Evolutionary conservation across 92 coral and sea anemone species (phyloP).

Genomic region (Actinostola sp.): DNA sequence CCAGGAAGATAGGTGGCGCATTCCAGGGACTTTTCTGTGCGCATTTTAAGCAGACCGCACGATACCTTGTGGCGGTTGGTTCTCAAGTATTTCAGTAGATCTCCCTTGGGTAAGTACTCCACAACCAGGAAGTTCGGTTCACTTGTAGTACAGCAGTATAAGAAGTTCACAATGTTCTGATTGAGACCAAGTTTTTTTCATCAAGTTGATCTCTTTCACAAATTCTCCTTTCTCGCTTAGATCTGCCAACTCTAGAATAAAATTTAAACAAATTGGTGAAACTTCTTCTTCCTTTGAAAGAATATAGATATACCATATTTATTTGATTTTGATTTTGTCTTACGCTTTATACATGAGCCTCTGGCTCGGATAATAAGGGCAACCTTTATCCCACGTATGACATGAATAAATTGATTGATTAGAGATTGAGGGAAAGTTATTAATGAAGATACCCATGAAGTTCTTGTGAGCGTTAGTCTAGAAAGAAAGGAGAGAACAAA

Average conservation of each 20-base stretch:
- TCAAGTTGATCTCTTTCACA: conserved; percentile 33
- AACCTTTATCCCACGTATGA: too few species aligned
- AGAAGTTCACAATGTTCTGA: conserved; percentile 39
- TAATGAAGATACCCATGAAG: too few species aligned
- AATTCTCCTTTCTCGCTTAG: conserved; percentile 22
- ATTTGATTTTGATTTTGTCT: background rate
- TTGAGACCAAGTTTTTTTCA: conserved; percentile 44
- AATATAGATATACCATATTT: background rate
- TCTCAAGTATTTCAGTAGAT: conserved; percentile 34
- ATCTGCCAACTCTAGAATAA: conserved; percentile 24
- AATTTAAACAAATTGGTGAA: background rate
- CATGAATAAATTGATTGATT: too few species aligned
- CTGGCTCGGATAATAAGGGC: too few species aligned
- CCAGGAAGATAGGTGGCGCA: too few species aligned
- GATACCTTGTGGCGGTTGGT: conserved; percentile 38
- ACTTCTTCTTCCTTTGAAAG: background rate
- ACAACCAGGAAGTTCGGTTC: conserved; percentile 40
- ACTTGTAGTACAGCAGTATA: conserved; percentile 21
- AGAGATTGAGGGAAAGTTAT: too few species aligned
- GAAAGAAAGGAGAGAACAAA: too few species aligned
- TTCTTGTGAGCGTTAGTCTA: too few species aligned
- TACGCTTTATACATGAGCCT: too few species aligned
- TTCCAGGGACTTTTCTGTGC: too few species aligned
- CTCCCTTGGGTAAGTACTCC: conserved; percentile 42
- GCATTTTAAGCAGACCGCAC: too few species aligned